Evolutionary conservation across 2,113 vertebrate species (phyloP).

Genomic region (Brachyhypopomus occidentalis): DNA sequence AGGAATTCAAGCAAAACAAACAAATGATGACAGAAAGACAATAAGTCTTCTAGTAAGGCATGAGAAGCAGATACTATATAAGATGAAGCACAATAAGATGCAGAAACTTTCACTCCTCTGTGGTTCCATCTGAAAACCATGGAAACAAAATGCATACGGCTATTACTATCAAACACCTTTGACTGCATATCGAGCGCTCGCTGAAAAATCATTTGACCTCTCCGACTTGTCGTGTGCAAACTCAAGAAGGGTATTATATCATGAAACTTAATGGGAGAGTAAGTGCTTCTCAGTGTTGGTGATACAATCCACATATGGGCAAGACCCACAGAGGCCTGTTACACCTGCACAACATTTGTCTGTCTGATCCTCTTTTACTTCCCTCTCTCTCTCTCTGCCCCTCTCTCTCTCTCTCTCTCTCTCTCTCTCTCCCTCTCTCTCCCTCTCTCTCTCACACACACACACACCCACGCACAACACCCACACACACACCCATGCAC

Average conservation of each 20-base stretch:
- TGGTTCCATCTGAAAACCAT: not conserved
- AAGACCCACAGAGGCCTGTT: no score
- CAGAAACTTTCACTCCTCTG: not conserved
- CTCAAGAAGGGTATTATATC: not conserved
- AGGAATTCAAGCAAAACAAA: slow-evolving; percentile 13
- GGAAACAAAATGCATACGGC: not conserved
- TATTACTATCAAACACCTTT: not conserved
- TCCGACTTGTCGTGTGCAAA: not conserved
- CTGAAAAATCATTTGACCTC: not conserved
- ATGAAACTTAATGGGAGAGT: not conserved
- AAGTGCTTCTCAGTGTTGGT: not conserved
- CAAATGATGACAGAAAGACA: not conserved
- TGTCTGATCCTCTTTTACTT: no score
- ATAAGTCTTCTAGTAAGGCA: not conserved
- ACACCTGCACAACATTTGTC: no score
- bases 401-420: no score
- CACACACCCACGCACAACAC: no score
- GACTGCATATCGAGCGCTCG: no score
- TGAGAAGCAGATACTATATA: not conserved
- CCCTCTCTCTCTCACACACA: no score
- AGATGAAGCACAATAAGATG: not conserved
- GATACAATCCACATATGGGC: no score
- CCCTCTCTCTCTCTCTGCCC: no score
- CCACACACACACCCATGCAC: no score
- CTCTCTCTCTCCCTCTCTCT: not conserved